Percentiles rank a stretch among this genome's conserved stretches.
phyloP scores from a whole-genome alignment of 2,113 vertebrate genomes.

The Pelusios castaneus region DNA sequence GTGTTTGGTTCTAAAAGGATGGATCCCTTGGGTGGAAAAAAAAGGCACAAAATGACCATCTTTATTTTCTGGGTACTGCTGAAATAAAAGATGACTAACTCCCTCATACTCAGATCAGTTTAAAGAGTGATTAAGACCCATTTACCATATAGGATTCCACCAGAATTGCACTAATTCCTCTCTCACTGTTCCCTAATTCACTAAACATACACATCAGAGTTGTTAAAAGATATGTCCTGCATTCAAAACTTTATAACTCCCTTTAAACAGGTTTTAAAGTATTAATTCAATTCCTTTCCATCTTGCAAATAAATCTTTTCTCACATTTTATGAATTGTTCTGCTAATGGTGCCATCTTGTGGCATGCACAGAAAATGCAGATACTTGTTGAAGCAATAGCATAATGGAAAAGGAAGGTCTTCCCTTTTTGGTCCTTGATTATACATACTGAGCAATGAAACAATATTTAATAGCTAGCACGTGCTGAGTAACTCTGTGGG shows the following conservation, averaged over 20 bases:
- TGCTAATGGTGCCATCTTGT: constrained; percentile 71
- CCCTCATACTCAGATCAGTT: neutral
- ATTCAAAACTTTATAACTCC: neutral
- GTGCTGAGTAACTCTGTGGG: neutral
- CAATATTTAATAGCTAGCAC: neutral
- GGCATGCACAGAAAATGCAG: constrained; percentile 37
- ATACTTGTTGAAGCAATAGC: neutral
- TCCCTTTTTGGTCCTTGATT: neutral
- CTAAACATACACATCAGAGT: neutral
- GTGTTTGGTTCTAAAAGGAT: constrained; percentile 1
- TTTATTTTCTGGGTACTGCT: neutral
- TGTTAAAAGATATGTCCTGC: neutral
- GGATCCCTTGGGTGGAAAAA: constrained; percentile 46
- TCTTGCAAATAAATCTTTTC: neutral
- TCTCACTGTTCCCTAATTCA: neutral
- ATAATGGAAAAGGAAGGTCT: neutral
- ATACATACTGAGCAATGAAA: neutral
- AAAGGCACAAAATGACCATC: neutral
- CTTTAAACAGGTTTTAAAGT: neutral
- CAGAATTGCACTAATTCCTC: neutral
- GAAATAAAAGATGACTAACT: neutral
- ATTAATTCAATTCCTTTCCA: neutral
- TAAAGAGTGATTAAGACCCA: neutral
- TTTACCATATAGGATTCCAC: neutral
- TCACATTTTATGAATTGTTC: constrained; percentile 14